Evolutionary conservation across 2,797 vertebrate species (phyloP).

Genomic region (Danio albolineatus): DNA sequence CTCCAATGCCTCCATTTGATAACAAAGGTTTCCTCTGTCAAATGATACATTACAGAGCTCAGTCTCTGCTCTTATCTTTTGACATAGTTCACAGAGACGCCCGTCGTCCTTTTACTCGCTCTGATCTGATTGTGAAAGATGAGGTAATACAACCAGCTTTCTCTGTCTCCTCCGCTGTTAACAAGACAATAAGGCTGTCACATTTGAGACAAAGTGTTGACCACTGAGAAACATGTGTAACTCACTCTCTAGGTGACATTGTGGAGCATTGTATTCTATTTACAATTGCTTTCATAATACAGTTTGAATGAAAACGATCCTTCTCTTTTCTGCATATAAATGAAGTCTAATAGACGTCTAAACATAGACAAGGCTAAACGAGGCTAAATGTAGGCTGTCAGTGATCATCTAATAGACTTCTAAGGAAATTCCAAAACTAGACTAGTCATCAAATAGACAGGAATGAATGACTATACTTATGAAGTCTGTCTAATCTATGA

Average conservation of each 20-base stretch:
- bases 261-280: too few species aligned
- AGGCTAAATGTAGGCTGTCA: too few species aligned
- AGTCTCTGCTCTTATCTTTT: constrained; percentile 74
- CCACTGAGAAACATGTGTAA: constrained; percentile 4
- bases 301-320: too few species aligned
- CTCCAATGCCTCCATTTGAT: constrained; percentile 88
- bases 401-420: too few species aligned
- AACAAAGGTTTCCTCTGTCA: constrained; percentile 87
- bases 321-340: too few species aligned
- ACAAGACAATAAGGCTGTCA: constrained; percentile 12
- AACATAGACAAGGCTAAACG: too few species aligned
- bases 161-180: constrained; percentile 9
- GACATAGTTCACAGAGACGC: constrained; percentile 54
- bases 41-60: constrained; percentile 88
- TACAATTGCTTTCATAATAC: too few species aligned
- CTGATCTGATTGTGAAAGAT: constrained; percentile 26
- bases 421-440: too few species aligned
- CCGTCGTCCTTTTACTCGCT: constrained; percentile 13
- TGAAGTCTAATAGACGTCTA: too few species aligned
- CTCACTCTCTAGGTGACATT: neutral
- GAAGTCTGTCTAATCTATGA: too few species aligned
- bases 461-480: too few species aligned
- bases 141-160: constrained; percentile 4
- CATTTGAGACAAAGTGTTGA: constrained; percentile 25
- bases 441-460: too few species aligned